Conservation (phyloP, 2,797 vertebrate species). For the Centroberyx gerrardi region DNA sequence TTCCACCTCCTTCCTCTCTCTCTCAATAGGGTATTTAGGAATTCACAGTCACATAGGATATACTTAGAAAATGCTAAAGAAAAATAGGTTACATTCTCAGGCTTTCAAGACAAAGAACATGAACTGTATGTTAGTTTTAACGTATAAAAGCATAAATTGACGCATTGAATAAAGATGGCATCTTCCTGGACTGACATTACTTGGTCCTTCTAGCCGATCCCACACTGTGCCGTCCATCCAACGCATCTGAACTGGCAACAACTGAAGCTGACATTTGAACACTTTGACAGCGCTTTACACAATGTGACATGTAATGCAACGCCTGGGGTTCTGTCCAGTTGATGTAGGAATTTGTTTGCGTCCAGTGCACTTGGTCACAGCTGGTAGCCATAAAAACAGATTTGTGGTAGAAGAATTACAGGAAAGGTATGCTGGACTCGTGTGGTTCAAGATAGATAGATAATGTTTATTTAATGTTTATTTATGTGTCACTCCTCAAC, state of each 20-base stretch:
- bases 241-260: slow-evolving; percentile 27
- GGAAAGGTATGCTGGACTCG: too few species aligned
- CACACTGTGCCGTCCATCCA: slow-evolving; percentile 12
- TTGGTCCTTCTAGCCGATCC: background rate
- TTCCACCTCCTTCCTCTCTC: slow-evolving; percentile 2
- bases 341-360: background rate
- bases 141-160: slow-evolving; percentile 4
- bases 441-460: too few species aligned
- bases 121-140: background rate
- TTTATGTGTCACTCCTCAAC: too few species aligned
- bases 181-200: slow-evolving; percentile 6
- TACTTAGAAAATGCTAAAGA: slow-evolving; percentile 24
- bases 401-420: too few species aligned
- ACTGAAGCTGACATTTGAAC: slow-evolving; percentile 31
- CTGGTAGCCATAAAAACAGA: background rate
- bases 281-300: slow-evolving; percentile 21
- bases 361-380: slow-evolving; percentile 10
- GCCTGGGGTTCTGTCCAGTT: slow-evolving; percentile 8
- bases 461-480: too few species aligned
- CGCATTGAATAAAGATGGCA: too few species aligned
- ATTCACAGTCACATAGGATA: slow-evolving; percentile 2
- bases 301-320: too few species aligned
- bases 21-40: slow-evolving; percentile 30
- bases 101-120: slow-evolving; percentile 1
- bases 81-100: slow-evolving; percentile 23